phyloP scores from a whole-genome alignment of 1,140 invertebrate genomes.

The Anoplolepis gracilipes region DNA sequence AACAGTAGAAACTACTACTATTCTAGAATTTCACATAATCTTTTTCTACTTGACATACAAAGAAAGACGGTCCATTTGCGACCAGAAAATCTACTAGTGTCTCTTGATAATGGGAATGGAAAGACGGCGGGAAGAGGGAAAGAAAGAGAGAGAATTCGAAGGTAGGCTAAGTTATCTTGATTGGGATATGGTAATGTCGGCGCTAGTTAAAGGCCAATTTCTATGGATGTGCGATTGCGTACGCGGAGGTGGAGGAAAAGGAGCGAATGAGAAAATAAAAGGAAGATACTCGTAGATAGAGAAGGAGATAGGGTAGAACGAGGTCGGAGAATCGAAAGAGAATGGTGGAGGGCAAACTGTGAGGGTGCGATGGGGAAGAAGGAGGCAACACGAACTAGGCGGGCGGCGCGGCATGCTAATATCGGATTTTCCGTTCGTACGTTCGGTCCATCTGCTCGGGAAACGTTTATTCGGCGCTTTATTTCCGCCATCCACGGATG shows the following conservation, averaged over 20 bases:
- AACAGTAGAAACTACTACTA: neutral
- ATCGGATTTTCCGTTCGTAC: constrained; percentile 73
- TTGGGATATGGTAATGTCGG: constrained; percentile 73
- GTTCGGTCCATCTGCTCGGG: constrained; percentile 71
- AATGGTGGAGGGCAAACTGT: neutral
- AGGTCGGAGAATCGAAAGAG: constrained; percentile 45
- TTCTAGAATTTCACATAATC: constrained; percentile 10
- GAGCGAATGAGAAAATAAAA: constrained; percentile 19
- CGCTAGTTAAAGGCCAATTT: constrained; percentile 72
- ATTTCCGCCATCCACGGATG: constrained; percentile 67
- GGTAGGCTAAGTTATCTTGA: constrained; percentile 72
- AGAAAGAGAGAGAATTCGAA: constrained; percentile 27
- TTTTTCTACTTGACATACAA: neutral
- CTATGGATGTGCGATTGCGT: constrained; percentile 72
- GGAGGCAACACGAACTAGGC: constrained; percentile 76
- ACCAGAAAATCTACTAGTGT: constrained; percentile 56
- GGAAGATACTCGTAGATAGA: constrained; percentile 11
- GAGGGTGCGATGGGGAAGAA: constrained; percentile 57
- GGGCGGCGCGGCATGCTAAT: constrained; percentile 75
- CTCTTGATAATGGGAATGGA: neutral
- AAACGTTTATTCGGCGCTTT: constrained; percentile 73
- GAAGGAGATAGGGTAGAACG: neutral
- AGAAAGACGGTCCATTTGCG: constrained; percentile 37
- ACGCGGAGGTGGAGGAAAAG: constrained; percentile 33
- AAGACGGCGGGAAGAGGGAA: constrained; percentile 2